Evolutionary conservation across 2,113 vertebrate genomes (phyloP).

Genomic region (Atlantisia rogersi): DNA sequence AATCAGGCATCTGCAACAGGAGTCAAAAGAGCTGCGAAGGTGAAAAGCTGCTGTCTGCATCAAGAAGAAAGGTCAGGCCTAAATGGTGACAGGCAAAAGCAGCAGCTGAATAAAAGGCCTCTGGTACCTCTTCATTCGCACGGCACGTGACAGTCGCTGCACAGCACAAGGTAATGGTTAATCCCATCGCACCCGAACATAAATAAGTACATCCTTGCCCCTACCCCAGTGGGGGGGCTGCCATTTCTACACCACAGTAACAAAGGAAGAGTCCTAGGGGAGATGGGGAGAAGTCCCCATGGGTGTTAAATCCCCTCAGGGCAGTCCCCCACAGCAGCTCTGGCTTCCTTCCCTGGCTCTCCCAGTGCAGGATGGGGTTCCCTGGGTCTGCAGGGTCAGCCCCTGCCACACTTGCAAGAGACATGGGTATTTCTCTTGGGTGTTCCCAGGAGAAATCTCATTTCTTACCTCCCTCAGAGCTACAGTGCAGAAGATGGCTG

Average conservation of each 20-base stretch:
- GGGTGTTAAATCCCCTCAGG: not conserved
- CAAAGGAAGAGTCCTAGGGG: not conserved
- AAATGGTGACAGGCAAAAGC: not conserved
- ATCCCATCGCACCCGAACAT: not conserved
- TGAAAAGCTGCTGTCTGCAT: not conserved
- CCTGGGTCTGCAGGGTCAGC: not conserved
- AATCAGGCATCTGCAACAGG: not conserved
- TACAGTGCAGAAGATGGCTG: not conserved
- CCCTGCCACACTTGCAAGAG: not conserved
- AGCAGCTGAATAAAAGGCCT: not conserved
- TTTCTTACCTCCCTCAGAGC: not conserved
- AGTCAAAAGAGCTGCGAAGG: not conserved
- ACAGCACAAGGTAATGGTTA: not conserved
- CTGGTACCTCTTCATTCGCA: not conserved
- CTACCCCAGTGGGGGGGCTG: not conserved
- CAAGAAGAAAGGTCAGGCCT: not conserved
- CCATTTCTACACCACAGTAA: not conserved
- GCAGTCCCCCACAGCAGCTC: not conserved
- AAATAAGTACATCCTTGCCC: not conserved
- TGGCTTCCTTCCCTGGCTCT: not conserved
- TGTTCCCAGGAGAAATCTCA: not conserved
- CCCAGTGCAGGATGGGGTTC: not conserved
- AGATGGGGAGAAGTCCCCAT: fast-evolving
- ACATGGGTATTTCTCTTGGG: not conserved
- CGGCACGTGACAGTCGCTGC: fast-evolving